Percentiles rank a stretch among this genome's conserved stretches.
Evolutionary conservation across 2,113 vertebrate species (phyloP).

Genomic region (Neodon shergylaensis): DNA sequence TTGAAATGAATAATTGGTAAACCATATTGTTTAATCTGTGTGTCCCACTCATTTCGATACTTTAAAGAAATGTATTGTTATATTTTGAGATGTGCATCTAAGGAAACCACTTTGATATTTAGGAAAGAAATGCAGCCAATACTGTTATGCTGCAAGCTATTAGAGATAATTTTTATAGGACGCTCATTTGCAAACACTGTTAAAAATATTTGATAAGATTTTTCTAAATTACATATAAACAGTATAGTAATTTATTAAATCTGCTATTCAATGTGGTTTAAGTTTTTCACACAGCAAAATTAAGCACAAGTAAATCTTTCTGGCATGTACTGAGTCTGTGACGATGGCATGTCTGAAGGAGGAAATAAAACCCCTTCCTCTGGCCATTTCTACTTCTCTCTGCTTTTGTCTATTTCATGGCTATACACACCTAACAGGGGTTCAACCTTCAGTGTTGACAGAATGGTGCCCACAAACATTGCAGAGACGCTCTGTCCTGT

Average conservation of each 20-base stretch:
- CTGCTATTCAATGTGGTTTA: not conserved
- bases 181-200: conserved; percentile 27
- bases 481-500: not conserved
- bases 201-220: conserved; percentile 29
- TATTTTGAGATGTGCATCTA: conserved; percentile 32
- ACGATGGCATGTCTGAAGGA: not conserved
- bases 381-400: not conserved
- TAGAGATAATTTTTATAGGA: conserved; percentile 37
- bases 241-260: not conserved
- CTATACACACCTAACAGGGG: not conserved
- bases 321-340: not conserved
- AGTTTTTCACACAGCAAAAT: conserved; percentile 2
- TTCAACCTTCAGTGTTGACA: not conserved
- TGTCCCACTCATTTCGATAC: conserved; percentile 16
- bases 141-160: not conserved
- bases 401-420: not conserved
- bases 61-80: not conserved
- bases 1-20: not conserved
- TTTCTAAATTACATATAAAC: not conserved
- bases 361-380: conserved; percentile 24
- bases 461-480: not conserved
- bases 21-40: not conserved
- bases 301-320: conserved; percentile 10
- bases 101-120: conserved; percentile 12
- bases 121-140: conserved; percentile 5